These are phyloP conservation scores for Temnothorax unifasciatus DNA, from an alignment of 2,888 invertebrate species.

Conservation along the genomic window DNA sequence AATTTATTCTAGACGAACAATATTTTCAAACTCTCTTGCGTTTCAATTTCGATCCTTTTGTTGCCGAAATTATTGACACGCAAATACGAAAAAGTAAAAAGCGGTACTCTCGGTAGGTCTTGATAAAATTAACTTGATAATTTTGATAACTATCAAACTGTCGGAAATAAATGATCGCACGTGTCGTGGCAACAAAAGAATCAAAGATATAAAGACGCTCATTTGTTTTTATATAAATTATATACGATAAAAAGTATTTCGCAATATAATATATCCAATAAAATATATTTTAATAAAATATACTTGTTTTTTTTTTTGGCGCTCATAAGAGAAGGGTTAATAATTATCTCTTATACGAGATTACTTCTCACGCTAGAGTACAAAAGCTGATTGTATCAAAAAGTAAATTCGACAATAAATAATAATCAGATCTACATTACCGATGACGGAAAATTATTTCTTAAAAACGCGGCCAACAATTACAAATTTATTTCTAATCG, in stretches of 20 bases:
- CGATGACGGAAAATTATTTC: conserved; percentile 33
- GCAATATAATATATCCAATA: conserved; percentile 49
- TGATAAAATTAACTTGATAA: not conserved
- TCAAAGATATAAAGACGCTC: not conserved
- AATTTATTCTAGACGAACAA: conserved; percentile 15
- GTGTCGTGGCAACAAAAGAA: conserved; percentile 19
- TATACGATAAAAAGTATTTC: conserved; percentile 39
- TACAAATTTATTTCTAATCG: conserved; percentile 44
- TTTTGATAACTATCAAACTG: not conserved
- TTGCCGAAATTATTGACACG: conserved; percentile 20
- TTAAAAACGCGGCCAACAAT: conserved; percentile 35
- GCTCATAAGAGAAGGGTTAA: conserved; percentile 42
- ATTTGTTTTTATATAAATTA: conserved; percentile 33
- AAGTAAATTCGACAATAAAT: conserved; percentile 72
- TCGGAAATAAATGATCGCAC: not conserved
- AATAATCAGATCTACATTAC: conserved; percentile 34
- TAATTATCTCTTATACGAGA: conserved; percentile 26
- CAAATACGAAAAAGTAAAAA: not conserved
- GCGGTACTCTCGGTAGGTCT: not conserved
- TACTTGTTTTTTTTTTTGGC: conserved; percentile 28
- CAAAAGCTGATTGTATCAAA: conserved; percentile 66
- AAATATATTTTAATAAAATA: conserved; percentile 54
- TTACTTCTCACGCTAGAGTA: conserved; percentile 25
- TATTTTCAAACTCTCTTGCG: conserved; percentile 27
- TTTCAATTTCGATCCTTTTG: conserved; percentile 15